A percentile compares a stretch with the other conserved stretches of the same genome.
These are phyloP conservation scores for Apamea sordens DNA, from an alignment of 2,888 invertebrate genomes.

Conservation along the genomic window DNA sequence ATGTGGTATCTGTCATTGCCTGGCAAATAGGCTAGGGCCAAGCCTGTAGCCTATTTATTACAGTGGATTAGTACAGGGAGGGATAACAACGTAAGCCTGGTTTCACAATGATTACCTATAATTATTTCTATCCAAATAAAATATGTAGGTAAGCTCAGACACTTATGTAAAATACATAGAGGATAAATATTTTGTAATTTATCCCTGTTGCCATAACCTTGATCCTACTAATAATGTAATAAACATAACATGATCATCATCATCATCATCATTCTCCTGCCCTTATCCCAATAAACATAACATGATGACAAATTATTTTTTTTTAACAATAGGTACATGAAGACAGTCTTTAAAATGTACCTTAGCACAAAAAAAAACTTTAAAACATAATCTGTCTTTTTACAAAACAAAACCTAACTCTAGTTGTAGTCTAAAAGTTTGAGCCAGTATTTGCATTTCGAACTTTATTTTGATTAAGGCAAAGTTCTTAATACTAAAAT, in stretches of 20 bases:
- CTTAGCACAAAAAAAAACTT: background rate
- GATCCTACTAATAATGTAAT: background rate
- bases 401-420: too few species aligned
- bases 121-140: background rate
- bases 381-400: background rate
- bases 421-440: too few species aligned
- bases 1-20: background rate
- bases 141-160: background rate
- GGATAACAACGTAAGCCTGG: background rate
- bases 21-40: background rate
- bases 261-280: too few species aligned
- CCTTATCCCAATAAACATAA: background rate
- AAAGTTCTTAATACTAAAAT: too few species aligned
- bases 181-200: constrained; percentile 23
- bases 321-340: background rate
- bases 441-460: too few species aligned
- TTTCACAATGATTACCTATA: background rate
- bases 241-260: background rate
- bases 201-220: constrained; percentile 2
- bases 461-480: too few species aligned
- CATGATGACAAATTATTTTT: background rate
- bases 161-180: background rate
- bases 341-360: background rate
- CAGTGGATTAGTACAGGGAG: background rate
- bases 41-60: background rate